Conservation (phyloP, 2,113 vertebrate genomes). For the Hydropotes inermis region DNA sequence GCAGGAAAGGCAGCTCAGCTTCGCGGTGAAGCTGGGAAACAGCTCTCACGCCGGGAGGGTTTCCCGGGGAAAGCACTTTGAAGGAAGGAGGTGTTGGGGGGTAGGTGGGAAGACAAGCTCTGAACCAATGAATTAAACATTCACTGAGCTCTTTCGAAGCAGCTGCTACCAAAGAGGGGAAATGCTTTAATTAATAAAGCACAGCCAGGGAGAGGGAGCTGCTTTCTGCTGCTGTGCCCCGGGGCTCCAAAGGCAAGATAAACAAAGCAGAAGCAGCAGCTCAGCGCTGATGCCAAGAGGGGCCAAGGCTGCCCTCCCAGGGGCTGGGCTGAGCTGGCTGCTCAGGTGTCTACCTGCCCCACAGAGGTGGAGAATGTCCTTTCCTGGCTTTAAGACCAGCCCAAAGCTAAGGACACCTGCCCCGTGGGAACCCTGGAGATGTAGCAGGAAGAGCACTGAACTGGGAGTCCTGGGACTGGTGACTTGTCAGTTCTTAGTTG, state of each 20-base stretch:
- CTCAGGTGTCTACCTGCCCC: neutral
- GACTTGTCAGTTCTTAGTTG: neutral
- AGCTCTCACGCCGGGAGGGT: constrained; percentile 32
- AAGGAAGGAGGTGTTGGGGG: constrained; percentile 8
- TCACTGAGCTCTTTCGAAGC: constrained; percentile 58
- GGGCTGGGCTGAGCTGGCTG: neutral
- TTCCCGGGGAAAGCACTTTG: constrained; percentile 67
- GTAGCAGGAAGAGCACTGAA: neutral
- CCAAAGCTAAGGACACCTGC: neutral
- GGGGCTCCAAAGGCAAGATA: constrained; percentile 45
- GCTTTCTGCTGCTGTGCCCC: constrained; percentile 16
- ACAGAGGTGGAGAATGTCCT: neutral
- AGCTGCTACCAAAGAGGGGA: constrained; percentile 59
- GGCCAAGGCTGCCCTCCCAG: neutral
- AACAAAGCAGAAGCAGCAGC: constrained; percentile 40
- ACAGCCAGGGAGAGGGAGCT: constrained; percentile 1
- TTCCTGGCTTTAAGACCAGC: neutral
- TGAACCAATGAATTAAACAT: constrained; percentile 76
- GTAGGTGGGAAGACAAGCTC: neutral
- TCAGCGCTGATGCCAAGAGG: rapidly evolving
- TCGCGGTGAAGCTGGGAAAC: neutral
- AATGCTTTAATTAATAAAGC: constrained; percentile 76
- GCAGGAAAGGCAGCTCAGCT: neutral
- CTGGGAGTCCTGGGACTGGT: neutral
- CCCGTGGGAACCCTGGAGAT: neutral